Conservation (phyloP, 2,797 vertebrate genomes). For the Pseudochirops cupreus region DNA sequence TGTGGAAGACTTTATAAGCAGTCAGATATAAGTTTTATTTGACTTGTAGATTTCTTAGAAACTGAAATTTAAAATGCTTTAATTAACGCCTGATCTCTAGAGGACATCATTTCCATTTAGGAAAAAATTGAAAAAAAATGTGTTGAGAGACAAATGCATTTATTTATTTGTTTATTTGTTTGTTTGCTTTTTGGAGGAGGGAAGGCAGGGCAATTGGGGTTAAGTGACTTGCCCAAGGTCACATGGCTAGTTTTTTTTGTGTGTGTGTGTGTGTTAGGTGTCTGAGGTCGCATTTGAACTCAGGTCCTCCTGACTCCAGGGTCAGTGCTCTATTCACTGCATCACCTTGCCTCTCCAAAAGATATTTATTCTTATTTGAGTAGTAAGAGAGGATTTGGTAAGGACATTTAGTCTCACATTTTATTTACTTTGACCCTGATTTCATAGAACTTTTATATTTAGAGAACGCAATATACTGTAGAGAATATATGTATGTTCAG, state of each 20-base stretch:
- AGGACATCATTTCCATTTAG: neutral
- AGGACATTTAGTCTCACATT: constrained; percentile 21
- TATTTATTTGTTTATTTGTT: neutral
- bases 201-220: too few species aligned
- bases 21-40: constrained; percentile 46
- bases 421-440: constrained; percentile 5
- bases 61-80: neutral
- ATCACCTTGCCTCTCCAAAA: neutral
- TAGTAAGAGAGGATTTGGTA: constrained; percentile 4
- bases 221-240: too few species aligned
- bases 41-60: constrained; percentile 22
- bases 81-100: neutral
- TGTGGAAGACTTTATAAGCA: constrained; percentile 34
- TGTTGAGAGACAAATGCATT: neutral
- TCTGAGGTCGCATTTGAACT: too few species aligned
- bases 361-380: constrained; percentile 1
- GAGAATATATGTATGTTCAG: neutral
- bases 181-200: too few species aligned
- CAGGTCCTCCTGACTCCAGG: too few species aligned
- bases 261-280: too few species aligned
- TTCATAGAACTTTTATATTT: neutral
- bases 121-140: neutral
- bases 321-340: too few species aligned
- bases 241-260: too few species aligned
- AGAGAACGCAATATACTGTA: neutral